These are phyloP conservation scores for Nomada ferruginata DNA, from an alignment of 2,888 invertebrate species.

Conservation along the genomic window DNA sequence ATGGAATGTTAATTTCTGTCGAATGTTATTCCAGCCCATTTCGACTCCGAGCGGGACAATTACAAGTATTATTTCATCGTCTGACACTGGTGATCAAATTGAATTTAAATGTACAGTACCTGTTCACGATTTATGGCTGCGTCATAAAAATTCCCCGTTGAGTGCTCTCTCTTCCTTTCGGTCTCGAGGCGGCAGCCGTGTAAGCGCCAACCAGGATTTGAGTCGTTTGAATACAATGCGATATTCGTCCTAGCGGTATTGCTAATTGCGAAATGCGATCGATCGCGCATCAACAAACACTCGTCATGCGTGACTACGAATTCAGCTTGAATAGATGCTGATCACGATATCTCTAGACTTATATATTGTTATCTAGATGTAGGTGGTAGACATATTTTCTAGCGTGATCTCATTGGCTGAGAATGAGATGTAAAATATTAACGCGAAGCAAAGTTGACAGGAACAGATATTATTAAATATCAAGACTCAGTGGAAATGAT, in stretches of 20 bases:
- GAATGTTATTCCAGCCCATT: too few species aligned
- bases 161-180: constrained; percentile 17
- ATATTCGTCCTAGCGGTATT: constrained; percentile 65
- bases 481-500: too few species aligned
- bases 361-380: constrained; percentile 4
- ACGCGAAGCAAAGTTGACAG: background rate
- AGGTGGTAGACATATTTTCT: constrained; percentile 8
- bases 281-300: constrained; percentile 53
- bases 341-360: constrained; percentile 30
- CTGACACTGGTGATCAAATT: constrained; percentile 12
- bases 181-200: constrained; percentile 34
- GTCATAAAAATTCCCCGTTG: constrained; percentile 25
- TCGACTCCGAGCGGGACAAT: background rate
- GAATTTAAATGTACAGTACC: constrained; percentile 26
- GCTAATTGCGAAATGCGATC: constrained; percentile 75
- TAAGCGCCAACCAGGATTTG: constrained; percentile 50
- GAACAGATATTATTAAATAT: background rate
- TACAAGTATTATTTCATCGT: constrained; percentile 18
- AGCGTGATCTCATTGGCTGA: background rate
- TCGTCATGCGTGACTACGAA: constrained; percentile 57
- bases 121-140: constrained; percentile 27
- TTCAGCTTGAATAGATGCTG: constrained; percentile 28
- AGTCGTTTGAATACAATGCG: constrained; percentile 77
- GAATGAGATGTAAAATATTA: constrained; percentile 3
- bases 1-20: background rate